Evolutionary conservation across 2,797 vertebrate species (phyloP).

Genomic region (Mus minutoides): DNA sequence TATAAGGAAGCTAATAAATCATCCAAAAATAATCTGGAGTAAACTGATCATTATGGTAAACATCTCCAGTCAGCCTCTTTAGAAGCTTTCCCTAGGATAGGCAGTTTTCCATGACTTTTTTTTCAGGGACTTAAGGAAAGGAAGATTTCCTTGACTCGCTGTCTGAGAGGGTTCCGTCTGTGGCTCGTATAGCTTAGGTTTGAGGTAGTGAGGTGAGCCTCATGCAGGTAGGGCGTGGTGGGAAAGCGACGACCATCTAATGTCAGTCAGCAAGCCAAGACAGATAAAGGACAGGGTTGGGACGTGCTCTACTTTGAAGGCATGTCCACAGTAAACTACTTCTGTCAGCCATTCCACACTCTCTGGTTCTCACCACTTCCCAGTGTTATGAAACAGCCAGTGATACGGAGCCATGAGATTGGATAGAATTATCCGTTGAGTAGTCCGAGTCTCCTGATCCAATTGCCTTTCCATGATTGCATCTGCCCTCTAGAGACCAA

Average conservation of each 20-base stretch:
- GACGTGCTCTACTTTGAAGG: not conserved
- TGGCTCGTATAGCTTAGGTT: not conserved
- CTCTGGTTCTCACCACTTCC: not conserved
- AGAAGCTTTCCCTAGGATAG: not conserved
- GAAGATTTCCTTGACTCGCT: not conserved
- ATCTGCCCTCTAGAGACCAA: not conserved
- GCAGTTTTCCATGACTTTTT: not conserved
- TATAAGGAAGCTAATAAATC: not conserved
- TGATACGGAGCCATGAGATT: not conserved
- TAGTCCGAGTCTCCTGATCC: not conserved
- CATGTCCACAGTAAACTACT: not conserved
- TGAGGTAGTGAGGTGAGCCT: not conserved
- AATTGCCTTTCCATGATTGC: not conserved
- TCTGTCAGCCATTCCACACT: not conserved
- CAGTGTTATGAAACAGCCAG: not conserved
- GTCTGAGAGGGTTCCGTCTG: not conserved
- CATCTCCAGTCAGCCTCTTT: not conserved
- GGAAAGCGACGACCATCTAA: not conserved
- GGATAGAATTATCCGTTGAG: too few species aligned
- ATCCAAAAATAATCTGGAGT: not conserved
- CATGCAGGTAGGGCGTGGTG: not conserved
- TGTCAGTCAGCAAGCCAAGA: not conserved
- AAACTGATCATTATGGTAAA: not conserved
- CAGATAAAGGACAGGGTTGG: not conserved
- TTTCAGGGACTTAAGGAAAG: not conserved